Evolutionary conservation across 1,140 invertebrate species (phyloP), one percentile per base, ranked within the genome.

Genomic region (Habropoda laboriosa): DNA sequence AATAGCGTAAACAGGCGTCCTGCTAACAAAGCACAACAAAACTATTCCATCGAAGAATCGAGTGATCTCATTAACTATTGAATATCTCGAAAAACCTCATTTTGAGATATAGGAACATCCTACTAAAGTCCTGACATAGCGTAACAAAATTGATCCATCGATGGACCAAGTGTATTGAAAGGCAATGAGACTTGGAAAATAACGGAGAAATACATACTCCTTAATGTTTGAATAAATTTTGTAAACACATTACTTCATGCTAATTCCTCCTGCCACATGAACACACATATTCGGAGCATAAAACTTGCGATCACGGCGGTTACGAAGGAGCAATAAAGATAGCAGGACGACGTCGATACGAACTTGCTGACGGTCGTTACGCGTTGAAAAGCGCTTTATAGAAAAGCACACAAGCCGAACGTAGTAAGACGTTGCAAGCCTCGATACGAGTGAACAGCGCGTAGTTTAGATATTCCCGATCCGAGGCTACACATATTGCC

Each of bases 401-500:
- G 61, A 67, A 30, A 67, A 66, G 60, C 24, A 42, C 5, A 27
- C 27, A 42, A 30, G 27, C 49, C 13, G 7, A 67, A 47, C 27
- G 5, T 12, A 66, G 53, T 35, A n/a, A 60, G 64, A 49, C 55
- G 6, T 66, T 53, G n/a, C 47, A 30, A 53, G 61, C n/a, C 13
- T 27, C 66, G 18, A 61, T 72, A 60, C 35, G 18, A 42, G n/a
- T 10, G 53, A 68, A 53, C 55, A 38, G 0, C 42, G 30, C n/a
- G 16, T 24, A 55, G 27, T 70, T 79, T 60, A 81, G 61, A 79
- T 83, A 80, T 83, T 55, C 53, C 21, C 16, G 71, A 70, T 49
- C 12, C 32, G 42, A 32, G 18, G 53, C 21, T 38, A 16, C 49
- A 16, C 49, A 12, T 57, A 75, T 67, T 66, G 60, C n/a, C 32